These are phyloP conservation scores for Sturmia bella DNA, from an alignment of 2,888 invertebrate species.

Conservation along the genomic window DNA sequence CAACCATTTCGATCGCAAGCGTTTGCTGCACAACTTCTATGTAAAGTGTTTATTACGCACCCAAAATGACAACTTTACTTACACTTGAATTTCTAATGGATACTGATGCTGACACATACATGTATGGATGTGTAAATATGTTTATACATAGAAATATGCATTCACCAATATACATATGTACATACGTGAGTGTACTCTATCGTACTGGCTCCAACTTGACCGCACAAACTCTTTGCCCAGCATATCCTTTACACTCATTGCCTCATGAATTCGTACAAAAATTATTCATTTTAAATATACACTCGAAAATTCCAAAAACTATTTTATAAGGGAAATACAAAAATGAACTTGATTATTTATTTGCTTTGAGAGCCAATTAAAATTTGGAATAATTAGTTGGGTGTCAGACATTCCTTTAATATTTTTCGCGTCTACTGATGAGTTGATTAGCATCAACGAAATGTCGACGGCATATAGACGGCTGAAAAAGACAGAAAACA, in stretches of 20 bases:
- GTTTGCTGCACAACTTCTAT: not conserved
- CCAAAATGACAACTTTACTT: constrained; percentile 57
- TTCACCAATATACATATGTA: not conserved
- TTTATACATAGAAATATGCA: not conserved
- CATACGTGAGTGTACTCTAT: not conserved
- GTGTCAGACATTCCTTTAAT: no score
- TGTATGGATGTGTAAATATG: not conserved
- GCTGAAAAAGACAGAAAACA: no score
- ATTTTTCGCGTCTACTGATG: no score
- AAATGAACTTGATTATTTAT: not conserved
- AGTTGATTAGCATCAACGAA: no score
- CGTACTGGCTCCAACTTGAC: not conserved
- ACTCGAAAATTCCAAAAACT: not conserved
- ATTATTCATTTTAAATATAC: constrained; percentile 11
- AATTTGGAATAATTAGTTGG: no score
- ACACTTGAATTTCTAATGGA: constrained; percentile 42
- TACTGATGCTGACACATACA: not conserved
- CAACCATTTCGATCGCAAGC: not conserved
- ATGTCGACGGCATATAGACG: no score
- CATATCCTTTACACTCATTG: constrained; percentile 34
- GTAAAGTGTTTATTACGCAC: constrained; percentile 53
- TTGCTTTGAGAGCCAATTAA: no score
- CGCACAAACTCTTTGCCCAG: constrained; percentile 34
- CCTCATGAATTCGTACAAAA: not conserved
- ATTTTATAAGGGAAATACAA: not conserved